Conservation (phyloP, 1,140 invertebrate genomes). For the Panonychus citri region DNA sequence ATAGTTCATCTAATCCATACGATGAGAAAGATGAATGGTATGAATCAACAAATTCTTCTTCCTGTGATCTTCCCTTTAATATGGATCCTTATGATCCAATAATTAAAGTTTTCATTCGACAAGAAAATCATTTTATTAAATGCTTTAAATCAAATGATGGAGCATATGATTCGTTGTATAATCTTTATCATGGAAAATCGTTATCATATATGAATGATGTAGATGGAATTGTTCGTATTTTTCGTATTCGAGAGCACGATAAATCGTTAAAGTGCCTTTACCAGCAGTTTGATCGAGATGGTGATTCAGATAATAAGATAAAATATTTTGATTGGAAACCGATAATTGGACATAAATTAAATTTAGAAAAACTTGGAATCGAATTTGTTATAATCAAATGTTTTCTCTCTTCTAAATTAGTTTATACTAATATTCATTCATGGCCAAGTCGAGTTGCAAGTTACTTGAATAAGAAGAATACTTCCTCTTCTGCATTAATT, state of each 20-base stretch:
- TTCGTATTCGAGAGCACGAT: not conserved
- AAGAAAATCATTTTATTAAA: not conserved
- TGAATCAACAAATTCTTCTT: not conserved
- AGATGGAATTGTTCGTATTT: not conserved
- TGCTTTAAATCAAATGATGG: not conserved
- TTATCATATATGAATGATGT: not conserved
- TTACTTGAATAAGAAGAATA: not conserved
- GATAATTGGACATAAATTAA: not conserved
- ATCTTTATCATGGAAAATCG: not conserved
- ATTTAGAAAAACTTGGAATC: not conserved
- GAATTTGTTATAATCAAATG: not conserved
- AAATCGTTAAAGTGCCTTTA: not conserved
- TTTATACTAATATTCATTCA: not conserved
- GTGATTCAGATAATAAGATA: not conserved
- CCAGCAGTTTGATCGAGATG: not conserved
- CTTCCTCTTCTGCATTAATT: too few species aligned
- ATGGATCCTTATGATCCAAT: not conserved
- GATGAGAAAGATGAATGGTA: not conserved
- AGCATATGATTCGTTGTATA: not conserved
- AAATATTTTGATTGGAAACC: not conserved
- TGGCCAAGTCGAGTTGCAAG: not conserved
- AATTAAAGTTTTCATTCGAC: not conserved
- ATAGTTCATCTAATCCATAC: not conserved
- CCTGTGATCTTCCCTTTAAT: not conserved
- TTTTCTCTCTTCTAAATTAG: not conserved